Evolutionary conservation across 2,797 vertebrate species (phyloP).

Genomic region (Neopelma chrysocephalum): DNA sequence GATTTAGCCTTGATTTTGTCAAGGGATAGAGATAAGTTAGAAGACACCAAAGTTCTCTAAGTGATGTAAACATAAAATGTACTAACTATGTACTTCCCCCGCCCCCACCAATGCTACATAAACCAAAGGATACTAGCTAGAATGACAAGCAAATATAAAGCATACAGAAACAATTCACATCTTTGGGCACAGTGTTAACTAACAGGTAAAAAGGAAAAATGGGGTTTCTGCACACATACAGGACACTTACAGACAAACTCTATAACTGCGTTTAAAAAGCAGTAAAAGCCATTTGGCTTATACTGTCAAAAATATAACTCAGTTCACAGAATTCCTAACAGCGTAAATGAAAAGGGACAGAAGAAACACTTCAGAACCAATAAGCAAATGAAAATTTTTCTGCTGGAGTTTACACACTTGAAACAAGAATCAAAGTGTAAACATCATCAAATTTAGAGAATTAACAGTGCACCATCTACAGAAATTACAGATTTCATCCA

Average conservation of each 20-base stretch:
- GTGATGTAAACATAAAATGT: not conserved
- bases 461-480: not conserved
- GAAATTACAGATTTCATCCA: not conserved
- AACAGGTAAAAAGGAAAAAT: not conserved
- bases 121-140: not conserved
- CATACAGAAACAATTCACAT: not conserved
- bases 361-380: not conserved
- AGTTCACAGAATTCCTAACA: not conserved
- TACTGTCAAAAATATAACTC: not conserved
- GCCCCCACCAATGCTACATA: not conserved
- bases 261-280: not conserved
- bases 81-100: not conserved
- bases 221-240: not conserved
- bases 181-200: not conserved
- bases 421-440: not conserved
- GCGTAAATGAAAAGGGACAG: not conserved
- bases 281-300: not conserved
- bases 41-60: not conserved
- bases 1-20: not conserved
- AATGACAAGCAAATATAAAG: not conserved
- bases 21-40: not conserved
- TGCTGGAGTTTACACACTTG: not conserved
- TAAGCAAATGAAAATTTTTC: not conserved
- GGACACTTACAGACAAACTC: not conserved
- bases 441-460: not conserved